Percentiles rank a stretch among this genome's conserved stretches.
Evolutionary conservation across 2,113 vertebrate species (phyloP).

Genomic region (Boulengerochromis microlepis): DNA sequence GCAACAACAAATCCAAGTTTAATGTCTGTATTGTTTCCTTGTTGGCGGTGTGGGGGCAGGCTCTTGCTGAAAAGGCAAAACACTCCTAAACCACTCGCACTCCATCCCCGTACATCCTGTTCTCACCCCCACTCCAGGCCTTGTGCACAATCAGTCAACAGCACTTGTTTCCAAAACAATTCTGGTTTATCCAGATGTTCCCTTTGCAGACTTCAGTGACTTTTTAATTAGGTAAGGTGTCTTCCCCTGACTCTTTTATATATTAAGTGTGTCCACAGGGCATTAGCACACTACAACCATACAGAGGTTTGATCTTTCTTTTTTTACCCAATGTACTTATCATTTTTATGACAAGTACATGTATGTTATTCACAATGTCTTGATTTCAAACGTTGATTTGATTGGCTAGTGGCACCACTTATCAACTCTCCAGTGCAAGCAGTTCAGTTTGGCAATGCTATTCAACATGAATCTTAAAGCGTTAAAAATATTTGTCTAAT

Average conservation of each 20-base stretch:
- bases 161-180: not conserved
- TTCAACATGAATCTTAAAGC: not conserved
- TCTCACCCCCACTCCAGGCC: not conserved
- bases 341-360: not conserved
- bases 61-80: not conserved
- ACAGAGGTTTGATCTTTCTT: not conserved
- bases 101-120: not conserved
- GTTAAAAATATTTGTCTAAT: not conserved
- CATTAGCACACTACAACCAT: not conserved
- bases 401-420: not conserved
- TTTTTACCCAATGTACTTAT: not conserved
- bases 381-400: not conserved
- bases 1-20: not conserved
- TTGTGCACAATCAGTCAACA: not conserved
- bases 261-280: not conserved
- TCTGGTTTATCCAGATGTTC: not conserved
- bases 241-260: not conserved
- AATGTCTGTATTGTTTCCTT: not conserved
- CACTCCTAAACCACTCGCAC: not conserved
- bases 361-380: not conserved
- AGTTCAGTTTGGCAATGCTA: not conserved
- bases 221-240: not conserved
- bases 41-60: not conserved
- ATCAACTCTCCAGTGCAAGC: not conserved
- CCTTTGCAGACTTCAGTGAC: not conserved